Evolutionary conservation across 2,888 invertebrate species (phyloP).

Genomic region (Reticulitermes lucifugus): DNA sequence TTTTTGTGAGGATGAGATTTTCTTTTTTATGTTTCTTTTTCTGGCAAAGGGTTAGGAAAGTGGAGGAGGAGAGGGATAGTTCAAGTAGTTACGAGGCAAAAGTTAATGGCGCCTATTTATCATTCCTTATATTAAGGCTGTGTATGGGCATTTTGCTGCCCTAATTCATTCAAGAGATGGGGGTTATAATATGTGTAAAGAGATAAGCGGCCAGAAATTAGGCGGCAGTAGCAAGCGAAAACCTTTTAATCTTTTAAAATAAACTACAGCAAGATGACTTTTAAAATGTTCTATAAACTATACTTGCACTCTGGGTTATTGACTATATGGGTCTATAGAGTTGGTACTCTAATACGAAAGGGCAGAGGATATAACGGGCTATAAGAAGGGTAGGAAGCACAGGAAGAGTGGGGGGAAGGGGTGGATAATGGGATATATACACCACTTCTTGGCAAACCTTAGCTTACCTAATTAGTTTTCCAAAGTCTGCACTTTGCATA

Average conservation of each 20-base stretch:
- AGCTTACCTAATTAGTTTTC: slow-evolving; percentile 50
- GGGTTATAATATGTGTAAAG: slow-evolving; percentile 33
- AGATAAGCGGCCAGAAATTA: slow-evolving; percentile 38
- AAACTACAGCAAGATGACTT: slow-evolving; percentile 37
- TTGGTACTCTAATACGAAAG: slow-evolving; percentile 10
- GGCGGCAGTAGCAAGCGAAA: slow-evolving; percentile 6
- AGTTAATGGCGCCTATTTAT: slow-evolving; percentile 43
- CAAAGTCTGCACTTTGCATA: slow-evolving; percentile 49
- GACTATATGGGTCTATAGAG: slow-evolving; percentile 20
- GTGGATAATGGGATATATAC: slow-evolving; percentile 40
- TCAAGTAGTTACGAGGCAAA: slow-evolving; percentile 33
- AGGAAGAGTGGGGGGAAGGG: background rate
- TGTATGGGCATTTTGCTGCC: slow-evolving; percentile 35
- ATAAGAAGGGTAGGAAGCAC: background rate
- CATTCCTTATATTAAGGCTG: slow-evolving; percentile 42
- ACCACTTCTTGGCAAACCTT: slow-evolving; percentile 41
- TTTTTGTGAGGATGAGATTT: slow-evolving; percentile 24
- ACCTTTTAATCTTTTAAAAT: slow-evolving; percentile 39
- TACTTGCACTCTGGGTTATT: slow-evolving; percentile 24
- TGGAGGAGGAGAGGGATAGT: background rate
- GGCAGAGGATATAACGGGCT: background rate
- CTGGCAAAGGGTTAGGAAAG: slow-evolving; percentile 15
- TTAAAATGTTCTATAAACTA: slow-evolving; percentile 25
- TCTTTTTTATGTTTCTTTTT: background rate
- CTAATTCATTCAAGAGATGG: slow-evolving; percentile 37